These are phyloP conservation scores for Scaptomyza pallida DNA, from an alignment of 1,140 invertebrate genomes.

Conservation along the genomic window DNA sequence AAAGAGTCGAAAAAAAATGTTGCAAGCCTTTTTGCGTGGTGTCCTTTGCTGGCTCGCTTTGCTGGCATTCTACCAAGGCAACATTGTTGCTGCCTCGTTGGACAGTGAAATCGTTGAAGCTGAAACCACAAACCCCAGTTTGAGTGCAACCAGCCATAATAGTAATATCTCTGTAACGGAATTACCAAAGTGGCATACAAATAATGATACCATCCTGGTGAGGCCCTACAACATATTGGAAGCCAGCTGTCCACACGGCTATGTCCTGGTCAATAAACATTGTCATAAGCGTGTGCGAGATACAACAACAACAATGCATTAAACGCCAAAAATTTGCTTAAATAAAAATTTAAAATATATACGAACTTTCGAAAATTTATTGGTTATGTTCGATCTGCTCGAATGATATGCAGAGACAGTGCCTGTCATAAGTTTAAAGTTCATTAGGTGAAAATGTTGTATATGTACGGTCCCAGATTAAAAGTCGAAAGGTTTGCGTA, in stretches of 20 bases:
- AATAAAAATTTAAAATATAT: not conserved
- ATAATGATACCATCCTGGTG: slow-evolving; percentile 43
- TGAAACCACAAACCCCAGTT: not conserved
- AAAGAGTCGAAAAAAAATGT: too few relatives aligned
- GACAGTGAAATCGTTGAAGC: slow-evolving; percentile 71
- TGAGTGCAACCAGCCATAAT: not conserved
- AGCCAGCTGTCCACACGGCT: slow-evolving; percentile 66
- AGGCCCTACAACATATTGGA: slow-evolving; percentile 75
- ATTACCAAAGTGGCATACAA: slow-evolving; percentile 16
- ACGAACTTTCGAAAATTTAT: not conserved
- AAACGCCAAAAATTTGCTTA: not conserved
- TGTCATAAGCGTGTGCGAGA: slow-evolving; percentile 66
- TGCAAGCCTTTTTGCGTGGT: not conserved
- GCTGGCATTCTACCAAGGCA: slow-evolving; percentile 11
- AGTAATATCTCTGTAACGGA: slow-evolving; percentile 2
- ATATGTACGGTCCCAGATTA: not conserved
- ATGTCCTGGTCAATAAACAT: slow-evolving; percentile 71
- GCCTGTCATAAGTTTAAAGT: too few relatives aligned
- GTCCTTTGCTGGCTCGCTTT: slow-evolving; percentile 4
- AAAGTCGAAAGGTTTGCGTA: not conserved
- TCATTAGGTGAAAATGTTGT: too few relatives aligned
- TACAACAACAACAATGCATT: slow-evolving; percentile 14
- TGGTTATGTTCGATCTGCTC: slow-evolving; percentile 21
- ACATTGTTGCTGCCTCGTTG: slow-evolving; percentile 1
- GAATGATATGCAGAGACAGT: slow-evolving; percentile 50